Percentiles rank a stretch among this genome's conserved stretches.
These are phyloP conservation scores for Cathartes aura DNA, from an alignment of 2,113 vertebrate species.

Conservation along the genomic window DNA sequence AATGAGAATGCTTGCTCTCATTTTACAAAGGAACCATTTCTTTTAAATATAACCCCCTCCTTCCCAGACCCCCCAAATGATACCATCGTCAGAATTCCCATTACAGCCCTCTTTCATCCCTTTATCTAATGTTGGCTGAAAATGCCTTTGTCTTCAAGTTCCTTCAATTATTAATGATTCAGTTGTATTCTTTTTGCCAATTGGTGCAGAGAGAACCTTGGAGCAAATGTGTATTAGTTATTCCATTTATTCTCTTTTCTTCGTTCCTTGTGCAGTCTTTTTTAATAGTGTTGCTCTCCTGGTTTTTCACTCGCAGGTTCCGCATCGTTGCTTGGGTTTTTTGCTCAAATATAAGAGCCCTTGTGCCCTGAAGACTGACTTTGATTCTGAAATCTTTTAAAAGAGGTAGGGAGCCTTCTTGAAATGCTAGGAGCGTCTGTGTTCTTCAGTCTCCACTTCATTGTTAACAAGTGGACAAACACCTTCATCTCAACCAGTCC, in stretches of 20 bases:
- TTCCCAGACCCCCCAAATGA: neutral
- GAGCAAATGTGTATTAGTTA: conserved; percentile 19
- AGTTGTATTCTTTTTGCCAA: conserved; percentile 50
- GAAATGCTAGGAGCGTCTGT: neutral
- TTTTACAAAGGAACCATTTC: conserved; percentile 50
- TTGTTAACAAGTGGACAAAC: neutral
- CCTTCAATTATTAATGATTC: conserved; percentile 49
- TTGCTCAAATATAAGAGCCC: neutral
- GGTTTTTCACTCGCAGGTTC: neutral
- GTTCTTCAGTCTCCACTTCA: neutral
- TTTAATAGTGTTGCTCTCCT: neutral
- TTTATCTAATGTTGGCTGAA: conserved; percentile 14
- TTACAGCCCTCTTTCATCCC: conserved; percentile 2
- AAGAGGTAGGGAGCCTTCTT: neutral
- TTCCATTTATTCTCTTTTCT: conserved; percentile 13
- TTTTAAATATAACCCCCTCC: conserved; percentile 39
- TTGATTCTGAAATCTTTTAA: neutral
- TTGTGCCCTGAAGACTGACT: neutral
- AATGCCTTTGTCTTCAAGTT: conserved; percentile 57
- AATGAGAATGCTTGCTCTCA: conserved; percentile 26
- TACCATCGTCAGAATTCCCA: neutral
- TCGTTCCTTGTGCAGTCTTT: neutral
- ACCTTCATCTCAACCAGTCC: neutral
- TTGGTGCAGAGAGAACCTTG: conserved; percentile 30
- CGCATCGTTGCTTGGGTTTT: neutral